Evolutionary conservation across 2,888 invertebrate species (phyloP).

Genomic region (Notodonta dromedarius): DNA sequence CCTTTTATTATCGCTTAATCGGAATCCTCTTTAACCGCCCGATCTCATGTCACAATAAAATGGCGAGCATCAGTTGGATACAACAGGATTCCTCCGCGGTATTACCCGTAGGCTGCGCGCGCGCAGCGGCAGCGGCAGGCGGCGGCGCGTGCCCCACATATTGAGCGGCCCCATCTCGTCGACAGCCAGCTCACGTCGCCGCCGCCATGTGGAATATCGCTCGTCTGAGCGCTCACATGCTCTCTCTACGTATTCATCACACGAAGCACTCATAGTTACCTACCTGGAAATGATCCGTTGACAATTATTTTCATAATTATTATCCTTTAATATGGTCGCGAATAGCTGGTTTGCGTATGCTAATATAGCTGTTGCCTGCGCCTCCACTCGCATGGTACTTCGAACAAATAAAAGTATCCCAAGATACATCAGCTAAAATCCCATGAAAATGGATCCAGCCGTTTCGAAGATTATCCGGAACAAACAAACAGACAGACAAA

Average conservation of each 20-base stretch:
- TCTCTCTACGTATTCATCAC: not conserved
- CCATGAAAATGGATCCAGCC: no score
- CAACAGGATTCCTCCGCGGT: slow-evolving; percentile 19
- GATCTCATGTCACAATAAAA: slow-evolving; percentile 10
- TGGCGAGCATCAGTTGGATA: slow-evolving; percentile 8
- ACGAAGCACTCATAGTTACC: no score
- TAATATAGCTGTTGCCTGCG: no score
- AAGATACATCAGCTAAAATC: no score
- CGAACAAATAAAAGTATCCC: no score
- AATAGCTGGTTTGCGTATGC: no score
- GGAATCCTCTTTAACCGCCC: not conserved
- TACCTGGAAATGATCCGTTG: no score
- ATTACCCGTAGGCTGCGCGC: slow-evolving; percentile 20
- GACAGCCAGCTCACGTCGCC: slow-evolving; percentile 3
- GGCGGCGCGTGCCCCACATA: slow-evolving; percentile 3
- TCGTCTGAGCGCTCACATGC: not conserved
- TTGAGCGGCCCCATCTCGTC: not conserved
- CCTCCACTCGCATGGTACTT: no score
- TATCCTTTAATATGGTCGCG: no score
- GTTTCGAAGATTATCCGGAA: no score
- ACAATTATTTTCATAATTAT: no score
- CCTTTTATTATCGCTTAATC: not conserved
- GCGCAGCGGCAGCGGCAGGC: slow-evolving; percentile 8
- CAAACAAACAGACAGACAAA: no score
- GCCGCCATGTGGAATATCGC: slow-evolving; percentile 5